Percentiles rank a stretch among this genome's conserved stretches.
Evolutionary conservation across 2,888 invertebrate genomes (phyloP).

Genomic region (Sminthurides aquaticus): DNA sequence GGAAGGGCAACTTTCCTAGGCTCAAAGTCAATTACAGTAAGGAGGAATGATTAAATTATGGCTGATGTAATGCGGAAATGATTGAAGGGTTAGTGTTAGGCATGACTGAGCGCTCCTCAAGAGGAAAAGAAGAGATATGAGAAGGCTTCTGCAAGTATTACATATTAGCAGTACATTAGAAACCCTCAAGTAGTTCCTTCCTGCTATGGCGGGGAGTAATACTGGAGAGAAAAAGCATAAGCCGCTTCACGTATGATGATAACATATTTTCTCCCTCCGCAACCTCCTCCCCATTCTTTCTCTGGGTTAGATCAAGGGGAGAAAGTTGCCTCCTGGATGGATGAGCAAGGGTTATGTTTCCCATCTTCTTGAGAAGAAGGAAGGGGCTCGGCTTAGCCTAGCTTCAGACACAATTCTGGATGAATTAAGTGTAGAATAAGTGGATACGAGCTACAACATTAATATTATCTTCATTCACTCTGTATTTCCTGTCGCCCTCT

Average conservation of each 20-base stretch:
- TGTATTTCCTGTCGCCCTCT: too few species aligned
- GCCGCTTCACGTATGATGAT: too few species aligned
- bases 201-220: too few species aligned
- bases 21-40: constrained; percentile 24
- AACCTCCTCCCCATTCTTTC: not conserved
- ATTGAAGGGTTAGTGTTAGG: constrained; percentile 21
- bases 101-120: not conserved
- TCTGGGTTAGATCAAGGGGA: not conserved
- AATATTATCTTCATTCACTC: not conserved
- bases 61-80: constrained; percentile 23
- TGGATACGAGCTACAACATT: not conserved
- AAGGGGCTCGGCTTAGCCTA: too few species aligned
- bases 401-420: too few species aligned
- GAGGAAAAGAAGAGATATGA: too few species aligned
- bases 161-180: too few species aligned
- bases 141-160: too few species aligned
- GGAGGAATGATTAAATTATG: constrained; percentile 24
- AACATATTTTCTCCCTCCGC: too few species aligned
- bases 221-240: too few species aligned
- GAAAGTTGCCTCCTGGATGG: not conserved
- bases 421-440: not conserved
- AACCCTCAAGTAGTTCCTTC: too few species aligned
- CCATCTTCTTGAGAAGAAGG: not conserved
- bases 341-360: not conserved
- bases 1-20: constrained; percentile 13